phyloP scores from a whole-genome alignment of 2,113 vertebrate genomes.

The Cercopithecus mona region DNA sequence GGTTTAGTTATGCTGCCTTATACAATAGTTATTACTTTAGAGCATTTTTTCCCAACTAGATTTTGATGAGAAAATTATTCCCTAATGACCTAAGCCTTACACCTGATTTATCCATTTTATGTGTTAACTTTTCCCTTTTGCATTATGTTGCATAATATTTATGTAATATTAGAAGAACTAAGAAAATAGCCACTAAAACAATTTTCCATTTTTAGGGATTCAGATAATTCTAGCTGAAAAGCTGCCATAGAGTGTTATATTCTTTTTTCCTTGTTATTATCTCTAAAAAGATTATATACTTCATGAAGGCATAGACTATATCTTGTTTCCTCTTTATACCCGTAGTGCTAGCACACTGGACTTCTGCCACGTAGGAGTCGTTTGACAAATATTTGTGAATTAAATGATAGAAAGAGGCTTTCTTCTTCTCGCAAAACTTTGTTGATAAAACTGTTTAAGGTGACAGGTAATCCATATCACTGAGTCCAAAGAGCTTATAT shows the following conservation, averaged over 20 bases:
- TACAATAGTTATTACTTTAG: neutral
- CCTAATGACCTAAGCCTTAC: neutral
- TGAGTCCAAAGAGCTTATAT: neutral
- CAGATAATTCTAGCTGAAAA: neutral
- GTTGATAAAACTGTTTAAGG: neutral
- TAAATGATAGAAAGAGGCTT: neutral
- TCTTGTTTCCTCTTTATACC: neutral
- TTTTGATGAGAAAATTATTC: constrained; percentile 10
- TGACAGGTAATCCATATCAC: neutral
- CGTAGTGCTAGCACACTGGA: neutral
- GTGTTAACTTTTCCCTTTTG: neutral
- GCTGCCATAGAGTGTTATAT: neutral
- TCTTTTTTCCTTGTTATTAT: neutral
- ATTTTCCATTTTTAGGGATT: neutral
- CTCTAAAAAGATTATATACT: neutral
- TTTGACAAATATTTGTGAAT: neutral
- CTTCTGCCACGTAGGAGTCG: neutral
- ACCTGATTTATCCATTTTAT: neutral
- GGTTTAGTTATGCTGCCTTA: neutral
- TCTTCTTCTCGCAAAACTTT: neutral
- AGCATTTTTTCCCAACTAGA: neutral
- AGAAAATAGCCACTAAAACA: neutral
- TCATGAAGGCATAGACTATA: neutral
- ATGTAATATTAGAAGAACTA: neutral
- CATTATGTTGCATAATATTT: neutral